phyloP scores from a whole-genome alignment of 2,797 vertebrate species.

The Myotis daubentonii region DNA sequence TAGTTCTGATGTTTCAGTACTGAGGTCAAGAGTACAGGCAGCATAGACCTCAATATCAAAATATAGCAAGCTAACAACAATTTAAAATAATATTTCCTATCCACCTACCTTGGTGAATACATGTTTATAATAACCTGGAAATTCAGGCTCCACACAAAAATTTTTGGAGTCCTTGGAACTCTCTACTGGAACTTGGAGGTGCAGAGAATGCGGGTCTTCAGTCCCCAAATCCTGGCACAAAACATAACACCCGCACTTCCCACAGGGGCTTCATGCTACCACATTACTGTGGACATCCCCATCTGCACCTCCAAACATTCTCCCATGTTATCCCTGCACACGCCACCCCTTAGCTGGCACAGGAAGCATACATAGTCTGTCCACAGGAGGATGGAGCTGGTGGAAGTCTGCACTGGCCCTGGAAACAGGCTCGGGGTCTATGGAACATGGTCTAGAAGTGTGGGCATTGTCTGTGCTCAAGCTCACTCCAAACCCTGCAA shows the following conservation, averaged over 20 bases:
- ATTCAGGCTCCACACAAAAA: not conserved
- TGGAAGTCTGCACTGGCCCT: too few relatives aligned
- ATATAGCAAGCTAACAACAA: not conserved
- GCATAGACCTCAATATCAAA: not conserved
- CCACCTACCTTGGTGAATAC: not conserved
- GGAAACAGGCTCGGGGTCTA: fast-evolving
- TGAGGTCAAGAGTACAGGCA: not conserved
- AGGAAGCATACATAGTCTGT: fast-evolving
- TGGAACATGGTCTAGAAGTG: not conserved
- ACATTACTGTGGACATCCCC: not conserved
- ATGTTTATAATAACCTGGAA: not conserved
- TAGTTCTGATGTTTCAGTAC: not conserved
- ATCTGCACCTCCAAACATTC: not conserved
- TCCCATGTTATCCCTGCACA: not conserved
- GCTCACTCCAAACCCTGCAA: not conserved
- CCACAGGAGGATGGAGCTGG: not conserved
- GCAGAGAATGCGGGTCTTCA: not conserved
- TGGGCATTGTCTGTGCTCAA: not conserved
- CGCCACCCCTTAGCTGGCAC: not conserved
- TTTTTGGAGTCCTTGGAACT: not conserved
- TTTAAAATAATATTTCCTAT: not conserved
- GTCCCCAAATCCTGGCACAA: not conserved
- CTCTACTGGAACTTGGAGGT: not conserved
- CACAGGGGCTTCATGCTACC: not conserved
- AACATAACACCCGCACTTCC: not conserved